Evolutionary conservation across 2,888 invertebrate genomes (phyloP).

Genomic region (Heterodera filipjevi): DNA sequence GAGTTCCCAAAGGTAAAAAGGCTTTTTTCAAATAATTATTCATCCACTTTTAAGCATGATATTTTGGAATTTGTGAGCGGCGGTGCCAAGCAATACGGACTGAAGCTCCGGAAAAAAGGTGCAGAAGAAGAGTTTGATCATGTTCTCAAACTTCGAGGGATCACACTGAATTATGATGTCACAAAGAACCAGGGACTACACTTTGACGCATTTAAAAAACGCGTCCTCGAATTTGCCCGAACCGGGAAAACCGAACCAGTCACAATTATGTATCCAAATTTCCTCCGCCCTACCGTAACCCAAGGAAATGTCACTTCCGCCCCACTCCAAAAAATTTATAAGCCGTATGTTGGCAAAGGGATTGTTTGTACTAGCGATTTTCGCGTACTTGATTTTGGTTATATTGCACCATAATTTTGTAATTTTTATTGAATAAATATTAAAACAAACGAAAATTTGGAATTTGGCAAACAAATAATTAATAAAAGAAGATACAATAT

Average conservation of each 20-base stretch:
- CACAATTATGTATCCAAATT: not conserved
- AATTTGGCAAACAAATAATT: not conserved
- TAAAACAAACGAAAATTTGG: no score
- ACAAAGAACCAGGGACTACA: not conserved
- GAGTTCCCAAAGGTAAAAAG: no score
- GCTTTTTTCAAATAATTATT: no score
- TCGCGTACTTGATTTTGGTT: constrained; percentile 13
- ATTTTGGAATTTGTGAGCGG: no score
- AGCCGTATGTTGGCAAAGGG: constrained; percentile 19
- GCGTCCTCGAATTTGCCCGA: constrained; percentile 4
- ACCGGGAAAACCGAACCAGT: not conserved
- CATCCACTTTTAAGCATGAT: no score
- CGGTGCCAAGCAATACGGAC: no score
- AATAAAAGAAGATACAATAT: not conserved
- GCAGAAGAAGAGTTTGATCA: no score
- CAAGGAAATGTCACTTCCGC: not conserved
- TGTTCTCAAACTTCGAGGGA: no score
- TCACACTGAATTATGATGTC: not conserved
- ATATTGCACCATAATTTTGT: no score
- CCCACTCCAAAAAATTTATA: constrained; percentile 4
- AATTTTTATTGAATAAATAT: not conserved
- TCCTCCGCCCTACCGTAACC: not conserved
- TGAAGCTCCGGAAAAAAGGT: no score
- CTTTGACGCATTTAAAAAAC: constrained; percentile 17
- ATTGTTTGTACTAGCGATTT: not conserved